Percentiles rank a stretch among this genome's conserved stretches.
Conservation (phyloP, 2,888 invertebrate genomes). For the Petrolisthes manimaculis region DNA sequence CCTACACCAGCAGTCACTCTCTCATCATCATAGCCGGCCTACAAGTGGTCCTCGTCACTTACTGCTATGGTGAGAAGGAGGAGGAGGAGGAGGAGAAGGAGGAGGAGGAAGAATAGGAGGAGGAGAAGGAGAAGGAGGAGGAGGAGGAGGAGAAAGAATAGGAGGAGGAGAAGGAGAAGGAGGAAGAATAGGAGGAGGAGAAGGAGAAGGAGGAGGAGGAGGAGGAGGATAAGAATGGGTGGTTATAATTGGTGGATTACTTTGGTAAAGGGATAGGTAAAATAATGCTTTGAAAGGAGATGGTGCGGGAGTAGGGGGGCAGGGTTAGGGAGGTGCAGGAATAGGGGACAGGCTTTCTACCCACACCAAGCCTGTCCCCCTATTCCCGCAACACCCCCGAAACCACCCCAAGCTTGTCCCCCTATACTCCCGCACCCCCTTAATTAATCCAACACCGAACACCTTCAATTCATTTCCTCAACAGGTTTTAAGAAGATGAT, state of each 20-base stretch:
- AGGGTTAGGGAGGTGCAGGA: neutral
- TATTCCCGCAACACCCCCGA: too few species aligned
- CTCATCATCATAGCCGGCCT: conserved; percentile 70
- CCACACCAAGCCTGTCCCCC: too few species aligned
- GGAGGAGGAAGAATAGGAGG: neutral
- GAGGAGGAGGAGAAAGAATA: neutral
- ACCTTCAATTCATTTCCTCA: neutral
- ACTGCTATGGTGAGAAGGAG: conserved; percentile 51
- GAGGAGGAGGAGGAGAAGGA: neutral
- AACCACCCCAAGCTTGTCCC: too few species aligned
- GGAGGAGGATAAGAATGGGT: too few species aligned
- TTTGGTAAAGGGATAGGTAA: too few species aligned
- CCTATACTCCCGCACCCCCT: too few species aligned
- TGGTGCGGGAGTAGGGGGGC: neutral
- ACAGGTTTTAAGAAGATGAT: neutral
- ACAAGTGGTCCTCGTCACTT: conserved; percentile 70
- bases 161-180: neutral
- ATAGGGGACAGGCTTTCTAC: too few species aligned
- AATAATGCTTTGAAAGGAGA: neutral
- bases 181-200: neutral
- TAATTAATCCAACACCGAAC: neutral
- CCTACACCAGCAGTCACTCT: conserved; percentile 70
- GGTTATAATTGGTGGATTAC: too few species aligned
- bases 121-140: neutral
- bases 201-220: neutral